Conservation (phyloP, 2,113 vertebrate species). For the Takifugu bimaculatus region DNA sequence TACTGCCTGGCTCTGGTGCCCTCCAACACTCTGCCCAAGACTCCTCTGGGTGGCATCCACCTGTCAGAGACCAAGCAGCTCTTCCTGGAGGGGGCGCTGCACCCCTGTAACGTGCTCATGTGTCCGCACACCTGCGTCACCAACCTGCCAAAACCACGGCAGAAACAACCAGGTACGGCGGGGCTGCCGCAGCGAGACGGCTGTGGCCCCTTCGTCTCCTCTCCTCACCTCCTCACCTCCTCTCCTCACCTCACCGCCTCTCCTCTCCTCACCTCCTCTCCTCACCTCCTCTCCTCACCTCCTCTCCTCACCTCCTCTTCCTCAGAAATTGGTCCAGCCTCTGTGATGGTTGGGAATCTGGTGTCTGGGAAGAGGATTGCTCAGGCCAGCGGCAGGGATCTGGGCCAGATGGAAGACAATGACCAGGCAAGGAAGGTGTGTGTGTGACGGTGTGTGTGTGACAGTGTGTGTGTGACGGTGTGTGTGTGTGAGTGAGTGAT, state of each 20-base stretch:
- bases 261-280: too few species aligned
- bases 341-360: slow-evolving; percentile 97
- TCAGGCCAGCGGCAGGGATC: slow-evolving; percentile 90
- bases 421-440: slow-evolving; percentile 94
- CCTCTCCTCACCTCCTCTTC: background rate
- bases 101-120: slow-evolving; percentile 96
- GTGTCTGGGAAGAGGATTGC: slow-evolving; percentile 96
- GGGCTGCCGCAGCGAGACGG: background rate
- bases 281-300: too few species aligned
- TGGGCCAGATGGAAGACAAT: slow-evolving; percentile 91
- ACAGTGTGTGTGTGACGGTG: too few species aligned
- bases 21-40: slow-evolving; percentile 95
- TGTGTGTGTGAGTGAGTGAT: too few species aligned
- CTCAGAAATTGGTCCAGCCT: slow-evolving; percentile 93
- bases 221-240: background rate
- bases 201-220: too few species aligned
- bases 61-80: slow-evolving; percentile 96
- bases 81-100: slow-evolving; percentile 93
- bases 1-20: slow-evolving; percentile 95
- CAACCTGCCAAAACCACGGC: slow-evolving; percentile 93
- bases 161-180: slow-evolving; percentile 90
- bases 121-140: slow-evolving; percentile 97
- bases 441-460: slow-evolving; percentile 17
- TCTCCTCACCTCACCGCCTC: too few species aligned
- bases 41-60: slow-evolving; percentile 93